These are phyloP conservation scores for Laodelphax striatellus DNA, from an alignment of 1,140 invertebrate genomes.

Conservation along the genomic window DNA sequence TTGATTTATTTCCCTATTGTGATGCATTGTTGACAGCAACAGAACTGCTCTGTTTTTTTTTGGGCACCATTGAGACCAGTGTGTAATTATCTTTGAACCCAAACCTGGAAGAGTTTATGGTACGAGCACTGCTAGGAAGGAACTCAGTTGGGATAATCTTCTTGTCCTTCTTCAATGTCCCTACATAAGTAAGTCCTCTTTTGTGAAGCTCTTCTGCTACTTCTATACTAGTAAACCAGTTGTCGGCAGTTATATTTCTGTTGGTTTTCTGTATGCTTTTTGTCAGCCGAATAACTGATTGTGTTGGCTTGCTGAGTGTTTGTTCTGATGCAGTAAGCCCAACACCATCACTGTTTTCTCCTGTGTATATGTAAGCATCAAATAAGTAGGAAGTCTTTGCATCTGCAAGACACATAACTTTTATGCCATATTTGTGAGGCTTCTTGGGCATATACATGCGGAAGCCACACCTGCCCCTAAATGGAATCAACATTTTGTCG, in stretches of 20 bases:
- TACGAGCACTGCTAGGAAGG: conserved; percentile 3
- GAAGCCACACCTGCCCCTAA: no score
- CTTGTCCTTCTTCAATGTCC: conserved; percentile 28
- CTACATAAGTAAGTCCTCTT: no score
- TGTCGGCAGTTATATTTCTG: conserved; percentile 26
- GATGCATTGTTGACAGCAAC: conserved; percentile 24
- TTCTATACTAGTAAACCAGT: no score
- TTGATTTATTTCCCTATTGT: conserved; percentile 11
- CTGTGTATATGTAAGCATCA: no score
- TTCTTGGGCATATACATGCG: no score
- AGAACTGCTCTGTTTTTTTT: conserved; percentile 23
- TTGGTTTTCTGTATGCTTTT: conserved; percentile 24
- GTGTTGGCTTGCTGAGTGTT: conserved; percentile 20
- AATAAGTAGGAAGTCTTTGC: no score
- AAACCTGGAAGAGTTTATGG: conserved; percentile 2
- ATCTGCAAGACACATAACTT: no score
- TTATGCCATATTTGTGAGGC: no score
- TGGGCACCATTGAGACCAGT: conserved; percentile 24
- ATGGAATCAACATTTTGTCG: no score
- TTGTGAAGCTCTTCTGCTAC: no score
- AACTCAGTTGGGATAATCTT: conserved; percentile 28
- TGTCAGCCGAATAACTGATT: conserved; percentile 24
- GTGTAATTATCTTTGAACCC: conserved; percentile 24
- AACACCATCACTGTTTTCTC: no score
- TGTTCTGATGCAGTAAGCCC: no score